phyloP scores from a whole-genome alignment of 2,888 invertebrate species.

The Troilus luridus region DNA sequence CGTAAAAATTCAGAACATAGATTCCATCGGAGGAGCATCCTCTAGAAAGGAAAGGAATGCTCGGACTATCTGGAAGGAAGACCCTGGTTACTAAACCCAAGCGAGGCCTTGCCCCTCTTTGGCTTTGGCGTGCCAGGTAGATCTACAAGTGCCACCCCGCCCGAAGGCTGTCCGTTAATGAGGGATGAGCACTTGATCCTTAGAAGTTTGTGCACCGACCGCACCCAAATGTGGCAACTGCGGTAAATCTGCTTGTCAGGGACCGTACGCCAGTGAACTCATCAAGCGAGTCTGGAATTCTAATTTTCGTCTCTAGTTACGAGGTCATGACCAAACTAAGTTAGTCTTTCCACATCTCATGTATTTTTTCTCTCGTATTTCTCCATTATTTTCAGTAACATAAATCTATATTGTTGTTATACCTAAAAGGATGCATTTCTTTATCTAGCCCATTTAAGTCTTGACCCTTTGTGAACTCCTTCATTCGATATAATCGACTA shows the following conservation, averaged over 20 bases:
- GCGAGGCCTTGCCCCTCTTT: neutral
- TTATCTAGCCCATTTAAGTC: too few relatives aligned
- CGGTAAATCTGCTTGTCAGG: conserved; percentile 23
- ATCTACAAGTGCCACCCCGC: neutral
- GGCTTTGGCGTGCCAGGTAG: neutral
- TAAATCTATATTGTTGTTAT: too few relatives aligned
- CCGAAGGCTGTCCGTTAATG: neutral
- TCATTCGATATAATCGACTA: neutral
- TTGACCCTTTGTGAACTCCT: neutral
- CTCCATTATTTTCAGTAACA: neutral
- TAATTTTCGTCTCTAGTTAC: conserved; percentile 3
- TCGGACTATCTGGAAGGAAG: neutral
- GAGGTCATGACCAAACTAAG: neutral
- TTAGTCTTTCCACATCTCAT: neutral
- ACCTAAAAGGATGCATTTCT: too few relatives aligned
- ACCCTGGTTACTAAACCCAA: neutral
- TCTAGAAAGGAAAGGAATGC: conserved; percentile 28
- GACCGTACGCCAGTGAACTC: neutral
- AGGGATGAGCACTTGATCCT: neutral
- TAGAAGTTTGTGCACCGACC: neutral
- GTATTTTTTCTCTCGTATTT: neutral
- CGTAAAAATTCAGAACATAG: conserved; percentile 23
- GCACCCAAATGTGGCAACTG: conserved; percentile 40
- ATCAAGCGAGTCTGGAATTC: conserved; percentile 14
- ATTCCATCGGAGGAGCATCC: neutral